phyloP scores from a whole-genome alignment of 2,888 invertebrate species.

The Molorchus minor region DNA sequence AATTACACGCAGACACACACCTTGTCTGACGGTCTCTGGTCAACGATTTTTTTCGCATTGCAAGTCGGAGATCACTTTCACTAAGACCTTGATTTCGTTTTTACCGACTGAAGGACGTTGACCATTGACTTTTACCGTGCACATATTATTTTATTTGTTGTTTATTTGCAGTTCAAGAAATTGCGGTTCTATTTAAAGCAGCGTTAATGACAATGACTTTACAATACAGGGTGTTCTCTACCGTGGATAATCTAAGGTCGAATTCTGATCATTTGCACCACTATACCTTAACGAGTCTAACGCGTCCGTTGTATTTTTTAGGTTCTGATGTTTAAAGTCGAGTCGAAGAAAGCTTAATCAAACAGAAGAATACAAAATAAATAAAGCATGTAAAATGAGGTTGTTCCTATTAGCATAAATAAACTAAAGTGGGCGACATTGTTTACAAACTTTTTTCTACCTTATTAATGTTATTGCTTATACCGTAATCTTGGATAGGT shows the following conservation, averaged over 20 bases:
- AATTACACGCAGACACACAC: slow-evolving; percentile 30
- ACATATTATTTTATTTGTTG: background rate
- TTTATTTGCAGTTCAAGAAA: background rate
- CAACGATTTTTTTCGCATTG: slow-evolving; percentile 21
- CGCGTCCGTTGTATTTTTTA: too few relatives aligned
- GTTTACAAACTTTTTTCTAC: slow-evolving; percentile 1
- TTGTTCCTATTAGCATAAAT: slow-evolving; percentile 14
- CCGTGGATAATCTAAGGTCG: too few relatives aligned
- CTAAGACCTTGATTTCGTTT: slow-evolving; percentile 38
- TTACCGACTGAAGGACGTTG: slow-evolving; percentile 25
- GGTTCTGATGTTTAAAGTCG: too few relatives aligned
- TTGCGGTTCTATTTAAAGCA: background rate
- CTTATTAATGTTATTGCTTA: background rate
- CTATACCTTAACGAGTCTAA: too few relatives aligned
- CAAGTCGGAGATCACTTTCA: slow-evolving; percentile 38
- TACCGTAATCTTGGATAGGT: too few relatives aligned
- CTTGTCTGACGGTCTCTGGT: slow-evolving; percentile 9
- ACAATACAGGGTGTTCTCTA: too few relatives aligned
- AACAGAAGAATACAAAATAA: background rate
- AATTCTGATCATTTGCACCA: too few relatives aligned
- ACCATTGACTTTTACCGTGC: slow-evolving; percentile 24
- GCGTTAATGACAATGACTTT: background rate
- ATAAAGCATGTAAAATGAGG: slow-evolving; percentile 6
- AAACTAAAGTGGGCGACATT: slow-evolving; percentile 11
- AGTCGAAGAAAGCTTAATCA: slow-evolving; percentile 8